phyloP scores from a whole-genome alignment of 2,113 vertebrate genomes.

The Melanerpes aurifrons region DNA sequence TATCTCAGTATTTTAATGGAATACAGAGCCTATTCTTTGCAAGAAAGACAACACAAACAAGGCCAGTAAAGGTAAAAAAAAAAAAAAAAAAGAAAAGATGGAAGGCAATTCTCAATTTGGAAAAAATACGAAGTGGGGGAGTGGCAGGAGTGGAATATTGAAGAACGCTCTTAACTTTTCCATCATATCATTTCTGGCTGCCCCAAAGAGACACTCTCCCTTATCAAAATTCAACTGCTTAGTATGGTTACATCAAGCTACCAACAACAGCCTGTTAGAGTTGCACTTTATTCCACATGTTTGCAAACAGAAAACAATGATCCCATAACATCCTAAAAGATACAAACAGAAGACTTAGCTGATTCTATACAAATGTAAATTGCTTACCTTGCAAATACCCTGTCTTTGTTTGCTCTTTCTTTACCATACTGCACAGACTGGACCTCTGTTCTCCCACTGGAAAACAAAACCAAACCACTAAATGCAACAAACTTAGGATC shows the following conservation, averaged over 20 bases:
- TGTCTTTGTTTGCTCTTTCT: slow-evolving; percentile 96
- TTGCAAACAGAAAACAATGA: not conserved
- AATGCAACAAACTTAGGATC: not conserved
- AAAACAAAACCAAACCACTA: slow-evolving; percentile 62
- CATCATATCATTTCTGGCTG: not conserved
- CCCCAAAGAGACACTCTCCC: not conserved
- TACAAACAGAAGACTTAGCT: not conserved
- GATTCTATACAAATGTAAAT: not conserved
- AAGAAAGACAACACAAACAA: not conserved
- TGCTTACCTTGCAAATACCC: slow-evolving; percentile 95
- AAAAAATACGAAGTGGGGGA: not conserved
- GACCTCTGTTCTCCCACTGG: slow-evolving; percentile 95
- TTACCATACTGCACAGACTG: slow-evolving; percentile 99
- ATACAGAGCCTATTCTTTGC: not conserved
- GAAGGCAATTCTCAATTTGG: not conserved
- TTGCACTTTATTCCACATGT: not conserved
- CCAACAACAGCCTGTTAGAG: not conserved
- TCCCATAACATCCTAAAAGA: not conserved
- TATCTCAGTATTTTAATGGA: not conserved
- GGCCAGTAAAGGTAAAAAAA: not conserved
- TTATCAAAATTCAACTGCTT: not conserved
- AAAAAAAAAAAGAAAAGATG: not conserved
- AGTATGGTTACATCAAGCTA: not conserved
- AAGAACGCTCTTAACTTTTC: not conserved
- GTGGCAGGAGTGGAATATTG: not conserved